Percentiles rank a stretch among this genome's conserved stretches.
Conservation (phyloP, 2,113 vertebrate species). For the Rhabdomys dilectus region DNA sequence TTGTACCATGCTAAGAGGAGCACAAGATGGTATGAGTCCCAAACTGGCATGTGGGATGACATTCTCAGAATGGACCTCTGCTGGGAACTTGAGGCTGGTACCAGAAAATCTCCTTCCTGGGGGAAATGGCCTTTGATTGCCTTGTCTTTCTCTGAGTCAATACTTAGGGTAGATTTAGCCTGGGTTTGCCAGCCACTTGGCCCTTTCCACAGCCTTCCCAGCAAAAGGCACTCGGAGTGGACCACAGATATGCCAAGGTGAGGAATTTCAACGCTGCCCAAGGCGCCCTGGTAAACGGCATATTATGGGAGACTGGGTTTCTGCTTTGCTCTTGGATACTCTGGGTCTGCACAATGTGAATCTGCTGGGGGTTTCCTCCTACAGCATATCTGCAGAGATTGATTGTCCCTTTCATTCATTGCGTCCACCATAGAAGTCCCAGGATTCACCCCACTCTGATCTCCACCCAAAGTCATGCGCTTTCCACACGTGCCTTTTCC, state of each 20-base stretch:
- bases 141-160: slow-evolving; percentile 54
- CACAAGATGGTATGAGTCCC: not conserved
- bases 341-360: not conserved
- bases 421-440: rapidly evolving
- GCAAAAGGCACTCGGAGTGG: not conserved
- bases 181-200: not conserved
- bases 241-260: slow-evolving; percentile 1
- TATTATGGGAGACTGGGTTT: not conserved
- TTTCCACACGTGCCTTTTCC: not conserved
- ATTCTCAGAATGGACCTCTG: slow-evolving; percentile 28
- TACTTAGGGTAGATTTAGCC: not conserved
- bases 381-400: not conserved
- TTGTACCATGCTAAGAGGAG: not conserved
- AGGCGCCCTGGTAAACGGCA: not conserved
- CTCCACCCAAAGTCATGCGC: not conserved
- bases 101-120: slow-evolving; percentile 2
- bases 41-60: not conserved
- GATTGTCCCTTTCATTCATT: not conserved
- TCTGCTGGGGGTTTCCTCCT: not conserved
- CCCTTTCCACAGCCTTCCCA: slow-evolving; percentile 4
- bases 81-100: slow-evolving; percentile 51
- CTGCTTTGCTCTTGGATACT: not conserved
- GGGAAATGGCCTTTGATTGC: slow-evolving; percentile 10
- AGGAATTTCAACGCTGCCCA: not conserved
- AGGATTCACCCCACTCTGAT: not conserved